Percentiles rank a stretch among this genome's conserved stretches.
phyloP scores from a whole-genome alignment of 1,140 invertebrate genomes.

The Cotesia vestalis region DNA sequence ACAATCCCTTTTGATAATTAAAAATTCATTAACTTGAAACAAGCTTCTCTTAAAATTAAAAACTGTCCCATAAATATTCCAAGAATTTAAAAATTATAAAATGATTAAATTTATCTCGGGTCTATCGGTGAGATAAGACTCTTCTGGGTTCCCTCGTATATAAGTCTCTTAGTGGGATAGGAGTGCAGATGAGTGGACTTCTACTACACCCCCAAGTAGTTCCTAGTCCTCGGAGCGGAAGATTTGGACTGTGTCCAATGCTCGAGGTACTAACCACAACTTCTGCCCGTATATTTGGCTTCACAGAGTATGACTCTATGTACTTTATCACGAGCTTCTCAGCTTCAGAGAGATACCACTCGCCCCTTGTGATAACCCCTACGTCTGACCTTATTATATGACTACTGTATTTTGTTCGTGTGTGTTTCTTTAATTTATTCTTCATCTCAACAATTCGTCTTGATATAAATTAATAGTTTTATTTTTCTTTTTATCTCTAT shows the following conservation, averaged over 20 bases:
- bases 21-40: slow-evolving; percentile 1
- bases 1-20: background rate
- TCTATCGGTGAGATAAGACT: too few relatives aligned
- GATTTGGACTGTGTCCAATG: slow-evolving; percentile 29
- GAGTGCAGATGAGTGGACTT: slow-evolving; percentile 18
- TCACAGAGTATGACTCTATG: background rate
- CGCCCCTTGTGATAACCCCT: slow-evolving; percentile 53
- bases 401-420: slow-evolving; percentile 22
- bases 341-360: slow-evolving; percentile 33
- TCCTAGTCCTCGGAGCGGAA: background rate
- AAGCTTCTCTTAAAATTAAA: background rate
- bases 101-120: too few relatives aligned
- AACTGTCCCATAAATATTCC: background rate
- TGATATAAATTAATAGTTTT: background rate
- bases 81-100: too few relatives aligned
- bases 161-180: background rate
- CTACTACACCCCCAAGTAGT: too few relatives aligned
- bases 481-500: background rate
- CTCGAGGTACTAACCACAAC: slow-evolving; percentile 11
- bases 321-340: slow-evolving; percentile 46
- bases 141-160: background rate
- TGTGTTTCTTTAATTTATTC: background rate
- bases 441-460: background rate
- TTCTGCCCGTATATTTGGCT: slow-evolving; percentile 21
- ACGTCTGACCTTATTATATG: slow-evolving; percentile 61